Evolutionary conservation across 2,797 vertebrate genomes (phyloP).

Genomic region (Notolabrus celidotus): DNA sequence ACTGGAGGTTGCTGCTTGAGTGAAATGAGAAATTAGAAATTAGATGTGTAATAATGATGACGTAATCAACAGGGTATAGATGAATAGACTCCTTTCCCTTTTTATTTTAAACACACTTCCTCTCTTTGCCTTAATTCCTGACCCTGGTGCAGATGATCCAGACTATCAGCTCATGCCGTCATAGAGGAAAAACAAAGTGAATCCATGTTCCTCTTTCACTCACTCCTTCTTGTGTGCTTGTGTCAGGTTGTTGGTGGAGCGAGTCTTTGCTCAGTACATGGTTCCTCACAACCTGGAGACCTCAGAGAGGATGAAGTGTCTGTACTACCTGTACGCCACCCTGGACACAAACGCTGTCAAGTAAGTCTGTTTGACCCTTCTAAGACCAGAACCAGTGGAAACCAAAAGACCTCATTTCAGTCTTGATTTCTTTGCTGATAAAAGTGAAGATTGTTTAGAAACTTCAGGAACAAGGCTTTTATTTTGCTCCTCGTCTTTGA

Average conservation of each 20-base stretch:
- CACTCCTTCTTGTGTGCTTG: not conserved
- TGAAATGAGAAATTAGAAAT: no score
- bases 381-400: no score
- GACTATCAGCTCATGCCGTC: not conserved
- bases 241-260: conserved; percentile 93
- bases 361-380: conserved; percentile 82
- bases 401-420: no score
- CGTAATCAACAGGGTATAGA: no score
- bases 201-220: not conserved
- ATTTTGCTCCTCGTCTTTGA: not conserved
- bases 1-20: no score
- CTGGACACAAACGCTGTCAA: conserved; percentile 97
- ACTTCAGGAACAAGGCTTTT: not conserved
- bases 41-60: no score
- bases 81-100: no score
- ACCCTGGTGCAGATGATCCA: conserved; percentile 14
- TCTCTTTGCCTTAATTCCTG: not conserved
- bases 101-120: no score
- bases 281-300: conserved; percentile 98
- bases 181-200: not conserved
- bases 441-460: no score
- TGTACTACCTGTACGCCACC: conserved; percentile 97
- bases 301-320: conserved; percentile 96
- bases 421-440: not conserved
- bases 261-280: conserved; percentile 98